Base-by-base conservation (phyloP, 1,140 invertebrate species). In the Diploscapter pachys region DNA sequence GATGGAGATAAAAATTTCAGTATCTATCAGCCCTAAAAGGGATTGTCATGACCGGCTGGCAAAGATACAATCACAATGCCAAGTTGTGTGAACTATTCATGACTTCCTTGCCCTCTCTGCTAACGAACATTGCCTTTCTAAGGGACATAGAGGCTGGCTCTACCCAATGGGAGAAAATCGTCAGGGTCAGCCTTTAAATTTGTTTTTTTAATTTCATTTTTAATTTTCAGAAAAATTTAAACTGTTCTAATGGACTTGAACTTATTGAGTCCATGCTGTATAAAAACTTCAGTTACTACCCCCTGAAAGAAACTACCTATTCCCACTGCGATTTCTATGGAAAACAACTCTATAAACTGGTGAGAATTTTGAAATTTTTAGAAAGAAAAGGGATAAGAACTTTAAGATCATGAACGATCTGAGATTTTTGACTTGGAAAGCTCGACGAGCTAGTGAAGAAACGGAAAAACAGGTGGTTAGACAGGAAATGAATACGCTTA, bases 31-130 rank as follows among this genome's bases (percentile, higher is more conserved):
- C 31, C 31, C 31, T 31, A 5, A 55, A 82, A 65, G 80, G 81
- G 51, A 66, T 86, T 54, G 80, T 85, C 11, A 64, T 85, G 9
- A 81, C 85, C 51, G 83, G 85, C 9, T 85, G 83, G 83, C 79
- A 76, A 48, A 81, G 85, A 8, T 96, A 93, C 83, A 93, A 95
- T 86, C 95, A 98, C 86, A 93, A 93, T 88, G 92, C 93, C 3
- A 90, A 92, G 0, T 88, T 97, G 9, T 96, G 93, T 86, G 96
- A 99, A 87, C 86, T 97, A 4, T 86, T 99, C 5, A 90, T 91
- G 9, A 88, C 88, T 0, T 90, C 91, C 3, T 86, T 98, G 72
- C 95, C 95, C 6, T 91, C 91, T 0, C 85, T 93, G 3, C 89
- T 79, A n/a, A 80, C 85, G 11, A 73, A 76, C 56, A 66, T 70